Evolutionary conservation across 2,888 invertebrate genomes (phyloP).

Genomic region (Melolontha melolontha): DNA sequence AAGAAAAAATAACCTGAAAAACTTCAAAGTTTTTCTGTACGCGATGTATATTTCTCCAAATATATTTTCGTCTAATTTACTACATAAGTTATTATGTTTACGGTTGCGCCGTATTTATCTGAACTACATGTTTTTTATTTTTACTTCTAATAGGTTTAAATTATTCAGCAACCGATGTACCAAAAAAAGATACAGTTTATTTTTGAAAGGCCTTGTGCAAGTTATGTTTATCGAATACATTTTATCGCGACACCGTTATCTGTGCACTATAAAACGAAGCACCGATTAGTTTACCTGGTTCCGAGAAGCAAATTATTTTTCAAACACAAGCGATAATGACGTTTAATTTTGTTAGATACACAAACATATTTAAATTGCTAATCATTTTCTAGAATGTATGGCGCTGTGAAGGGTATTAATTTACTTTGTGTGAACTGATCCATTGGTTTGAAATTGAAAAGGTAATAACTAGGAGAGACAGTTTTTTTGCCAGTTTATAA

Average conservation of each 20-base stretch:
- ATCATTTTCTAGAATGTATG: conserved; percentile 33
- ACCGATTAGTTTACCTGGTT: conserved; percentile 31
- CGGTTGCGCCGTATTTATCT: too few species aligned
- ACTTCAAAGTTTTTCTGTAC: too few species aligned
- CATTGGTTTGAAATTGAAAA: background rate
- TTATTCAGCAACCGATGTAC: conserved; percentile 1
- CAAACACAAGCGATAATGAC: conserved; percentile 13
- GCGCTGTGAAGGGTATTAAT: conserved; percentile 6
- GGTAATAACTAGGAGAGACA: too few species aligned
- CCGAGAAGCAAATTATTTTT: conserved; percentile 24
- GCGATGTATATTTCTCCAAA: too few species aligned
- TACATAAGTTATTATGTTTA: too few species aligned
- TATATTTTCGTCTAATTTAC: too few species aligned
- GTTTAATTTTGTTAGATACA: conserved; percentile 17
- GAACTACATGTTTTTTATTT: background rate
- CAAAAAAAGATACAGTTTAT: conserved; percentile 4
- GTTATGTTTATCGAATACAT: background rate
- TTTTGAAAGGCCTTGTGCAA: conserved; percentile 8
- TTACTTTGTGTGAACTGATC: background rate
- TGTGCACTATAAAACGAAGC: conserved; percentile 11
- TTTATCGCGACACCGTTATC: conserved; percentile 12
- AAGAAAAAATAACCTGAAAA: too few species aligned
- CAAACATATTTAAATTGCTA: conserved; percentile 29
- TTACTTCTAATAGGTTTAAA: conserved; percentile 10
- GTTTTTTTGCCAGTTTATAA: too few species aligned